Evolutionary conservation across 2,797 vertebrate genomes (phyloP), one percentile per base, ranked within the genome.

Genomic region (Sandelia bainsii): DNA sequence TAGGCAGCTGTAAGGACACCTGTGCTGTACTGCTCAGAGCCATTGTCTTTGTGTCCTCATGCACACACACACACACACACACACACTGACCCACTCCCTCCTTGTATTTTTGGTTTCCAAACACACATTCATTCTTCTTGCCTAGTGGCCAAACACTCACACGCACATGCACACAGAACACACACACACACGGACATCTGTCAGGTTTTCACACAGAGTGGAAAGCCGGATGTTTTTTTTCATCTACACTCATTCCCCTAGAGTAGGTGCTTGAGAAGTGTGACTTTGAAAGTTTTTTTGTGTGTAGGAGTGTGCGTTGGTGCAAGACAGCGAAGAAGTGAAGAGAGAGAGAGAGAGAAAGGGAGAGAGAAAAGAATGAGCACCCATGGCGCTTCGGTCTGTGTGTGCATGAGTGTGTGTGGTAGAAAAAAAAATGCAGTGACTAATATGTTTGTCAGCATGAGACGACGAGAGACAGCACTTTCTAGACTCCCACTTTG

Each of bases 381-480:
- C 74, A 75, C 62, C 81, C 61, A 69, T 68, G 79, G 69, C 17
- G 74, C 61, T 72, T 61, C 27, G 61, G 57, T 72, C 29, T 66
- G 45, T 67, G 44, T 80, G 29, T 62, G 27, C 50, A 54, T 72
- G 66, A 60, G 60, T 37, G 54, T 74, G 60, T 60, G 45, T 51
- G 34, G 17, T 4, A 12, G 17, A 32, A 65, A 67, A 34, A 64
- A 46, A 44, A 66, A 69, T 39, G 57, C 50, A 66, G 72, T 82
- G 77, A 90, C 87, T 87, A 90, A 91, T 87, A 87, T 82, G 83
- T 92, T 88, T 89, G 86, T 87, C 89, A 89, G 85, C 80, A 63
- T 80, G 82, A 88, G 77, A 83, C 82, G 66, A 73, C 34, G 42
- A 88, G 77, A 83, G 75, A 75, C 77, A 62, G 72, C 86, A 68